phyloP scores from a whole-genome alignment of 2,113 vertebrate species.

The human region GRCh38 chr1:174699001-174699500 shows the following conservation, averaged over 20 bases:
- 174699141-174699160: background rate
- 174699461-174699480: background rate
- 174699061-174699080: background rate
- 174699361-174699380: background rate
- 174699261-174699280: background rate
- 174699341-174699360: background rate
- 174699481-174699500: background rate
- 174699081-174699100: background rate
- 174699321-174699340: background rate
- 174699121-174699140: background rate
- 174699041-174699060: background rate
- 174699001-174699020: background rate
- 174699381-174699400: background rate
- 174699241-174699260: background rate
- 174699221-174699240: background rate
- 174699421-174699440: background rate
- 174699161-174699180: background rate
- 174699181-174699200: background rate
- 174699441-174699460: background rate
- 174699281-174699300: background rate
- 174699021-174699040: background rate
- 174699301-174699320: background rate
- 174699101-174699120: background rate
- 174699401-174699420: background rate
- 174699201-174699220: background rate